A percentile compares a stretch with the other conserved stretches of the same genome.
phyloP scores from a whole-genome alignment of 53 echinoderm and acorn worm species.

The Astropecten irregularis region DNA sequence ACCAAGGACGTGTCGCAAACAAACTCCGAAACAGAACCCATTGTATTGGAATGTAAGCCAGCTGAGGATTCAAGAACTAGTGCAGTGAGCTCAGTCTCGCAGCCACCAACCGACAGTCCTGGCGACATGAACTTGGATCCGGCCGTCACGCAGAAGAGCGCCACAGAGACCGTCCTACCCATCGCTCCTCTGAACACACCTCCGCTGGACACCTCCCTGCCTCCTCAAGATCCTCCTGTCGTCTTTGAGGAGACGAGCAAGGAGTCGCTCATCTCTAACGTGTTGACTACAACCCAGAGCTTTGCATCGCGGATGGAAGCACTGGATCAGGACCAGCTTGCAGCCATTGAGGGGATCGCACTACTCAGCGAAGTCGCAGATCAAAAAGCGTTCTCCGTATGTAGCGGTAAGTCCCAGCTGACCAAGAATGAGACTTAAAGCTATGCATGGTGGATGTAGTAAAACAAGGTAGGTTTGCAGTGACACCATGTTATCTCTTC shows the following conservation, averaged over 20 bases:
- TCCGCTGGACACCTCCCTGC: background rate
- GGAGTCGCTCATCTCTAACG: conserved; percentile 81
- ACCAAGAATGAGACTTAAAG: no score
- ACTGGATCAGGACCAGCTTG: conserved; percentile 87
- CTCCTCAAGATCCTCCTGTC: background rate
- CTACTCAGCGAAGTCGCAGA: conserved; percentile 92
- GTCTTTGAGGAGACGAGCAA: conserved; percentile 56
- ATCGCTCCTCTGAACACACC: background rate
- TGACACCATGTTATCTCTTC: no score
- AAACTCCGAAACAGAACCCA: background rate
- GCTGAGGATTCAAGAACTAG: conserved; percentile 6
- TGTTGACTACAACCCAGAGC: conserved; percentile 85
- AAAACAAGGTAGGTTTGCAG: no score
- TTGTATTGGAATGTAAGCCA: background rate
- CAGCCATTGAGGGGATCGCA: conserved; percentile 95
- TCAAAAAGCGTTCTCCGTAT: conserved; percentile 71
- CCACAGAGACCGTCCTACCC: background rate
- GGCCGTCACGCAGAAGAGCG: background rate
- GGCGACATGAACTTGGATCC: conserved; percentile 18
- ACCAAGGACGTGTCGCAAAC: background rate
- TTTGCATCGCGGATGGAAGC: conserved; percentile 79
- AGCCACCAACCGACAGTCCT: background rate
- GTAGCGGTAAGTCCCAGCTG: conserved; percentile 37
- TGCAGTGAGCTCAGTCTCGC: background rate
- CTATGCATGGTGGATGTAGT: no score